phyloP scores from a whole-genome alignment of 2,113 vertebrate genomes.

The Heloderma charlesbogerti region DNA sequence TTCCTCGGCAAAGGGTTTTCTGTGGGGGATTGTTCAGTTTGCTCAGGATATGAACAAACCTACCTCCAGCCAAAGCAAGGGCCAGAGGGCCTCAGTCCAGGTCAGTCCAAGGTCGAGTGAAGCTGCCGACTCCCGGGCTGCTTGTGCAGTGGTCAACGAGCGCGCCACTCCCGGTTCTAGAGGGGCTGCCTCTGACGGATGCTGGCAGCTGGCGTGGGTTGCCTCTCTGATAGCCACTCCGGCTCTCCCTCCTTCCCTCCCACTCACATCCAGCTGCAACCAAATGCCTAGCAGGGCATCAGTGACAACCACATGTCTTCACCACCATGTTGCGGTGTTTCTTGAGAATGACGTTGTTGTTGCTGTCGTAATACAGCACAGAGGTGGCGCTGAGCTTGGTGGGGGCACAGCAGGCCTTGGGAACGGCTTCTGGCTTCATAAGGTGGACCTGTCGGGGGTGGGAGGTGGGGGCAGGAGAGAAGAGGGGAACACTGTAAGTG shows the following conservation, averaged over 20 bases:
- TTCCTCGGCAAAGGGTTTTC: conserved; percentile 1
- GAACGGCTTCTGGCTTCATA: conserved; percentile 91
- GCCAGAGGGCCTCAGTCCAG: not conserved
- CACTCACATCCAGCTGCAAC: not conserved
- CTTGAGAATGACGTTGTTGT: conserved; percentile 97
- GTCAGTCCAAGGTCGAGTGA: not conserved
- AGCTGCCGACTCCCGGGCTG: no score
- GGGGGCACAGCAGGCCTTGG: conserved; percentile 93
- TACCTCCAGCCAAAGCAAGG: not conserved
- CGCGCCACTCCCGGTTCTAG: not conserved
- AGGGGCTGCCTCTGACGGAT: not conserved
- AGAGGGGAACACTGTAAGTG: rapidly evolving
- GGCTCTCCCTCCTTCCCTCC: not conserved
- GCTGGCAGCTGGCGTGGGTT: not conserved
- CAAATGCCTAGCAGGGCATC: not conserved
- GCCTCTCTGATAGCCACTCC: not conserved
- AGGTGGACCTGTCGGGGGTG: conserved; percentile 85
- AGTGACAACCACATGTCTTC: conserved; percentile 94
- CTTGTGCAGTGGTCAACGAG: not conserved
- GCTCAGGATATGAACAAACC: not conserved
- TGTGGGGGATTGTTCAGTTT: not conserved
- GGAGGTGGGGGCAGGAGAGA: not conserved
- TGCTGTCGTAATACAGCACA: conserved; percentile 94
- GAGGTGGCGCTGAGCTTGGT: conserved; percentile 95
- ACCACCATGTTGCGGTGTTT: conserved; percentile 98